These are phyloP conservation scores for Clistopyga incitator DNA, from an alignment of 2,888 invertebrate species.

Conservation along the genomic window DNA sequence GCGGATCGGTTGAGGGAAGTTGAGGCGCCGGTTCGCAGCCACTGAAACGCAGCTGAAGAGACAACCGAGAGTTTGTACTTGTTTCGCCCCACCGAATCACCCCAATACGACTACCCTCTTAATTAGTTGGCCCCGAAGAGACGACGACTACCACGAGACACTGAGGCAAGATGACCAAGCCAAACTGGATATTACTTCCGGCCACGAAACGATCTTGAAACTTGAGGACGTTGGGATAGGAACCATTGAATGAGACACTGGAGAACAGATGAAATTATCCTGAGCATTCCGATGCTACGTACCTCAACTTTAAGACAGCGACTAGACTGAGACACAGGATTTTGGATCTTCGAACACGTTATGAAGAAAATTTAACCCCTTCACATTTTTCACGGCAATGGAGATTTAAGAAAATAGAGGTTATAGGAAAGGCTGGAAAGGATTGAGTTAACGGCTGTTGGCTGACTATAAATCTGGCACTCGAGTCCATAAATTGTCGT, in stretches of 20 bases:
- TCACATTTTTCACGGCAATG: slow-evolving; percentile 19
- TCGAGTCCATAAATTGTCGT: slow-evolving; percentile 57
- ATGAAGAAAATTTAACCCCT: slow-evolving; percentile 33
- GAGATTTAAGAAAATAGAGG: slow-evolving; percentile 43
- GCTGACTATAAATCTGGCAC: slow-evolving; percentile 53
- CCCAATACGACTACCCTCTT: slow-evolving; percentile 66
- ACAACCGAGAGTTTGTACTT: slow-evolving; percentile 53
- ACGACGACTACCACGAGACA: slow-evolving; percentile 62
- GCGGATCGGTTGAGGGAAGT: slow-evolving; percentile 48
- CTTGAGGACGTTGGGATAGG: slow-evolving; percentile 54
- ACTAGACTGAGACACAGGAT: not conserved
- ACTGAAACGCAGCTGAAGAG: slow-evolving; percentile 38
- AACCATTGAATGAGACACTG: slow-evolving; percentile 55
- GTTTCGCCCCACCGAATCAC: slow-evolving; percentile 63
- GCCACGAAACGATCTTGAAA: slow-evolving; percentile 68
- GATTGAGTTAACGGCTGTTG: slow-evolving; percentile 40
- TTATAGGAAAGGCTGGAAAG: slow-evolving; percentile 40
- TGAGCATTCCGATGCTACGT: slow-evolving; percentile 51
- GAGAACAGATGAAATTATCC: slow-evolving; percentile 54
- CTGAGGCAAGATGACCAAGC: slow-evolving; percentile 67
- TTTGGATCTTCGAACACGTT: slow-evolving; percentile 33
- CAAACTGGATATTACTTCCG: slow-evolving; percentile 64
- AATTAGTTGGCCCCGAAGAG: slow-evolving; percentile 69
- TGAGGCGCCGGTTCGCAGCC: slow-evolving; percentile 12
- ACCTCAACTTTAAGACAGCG: slow-evolving; percentile 46